Evolutionary conservation across 2,888 invertebrate species (phyloP).

Genomic region (Notodonta ziczac): DNA sequence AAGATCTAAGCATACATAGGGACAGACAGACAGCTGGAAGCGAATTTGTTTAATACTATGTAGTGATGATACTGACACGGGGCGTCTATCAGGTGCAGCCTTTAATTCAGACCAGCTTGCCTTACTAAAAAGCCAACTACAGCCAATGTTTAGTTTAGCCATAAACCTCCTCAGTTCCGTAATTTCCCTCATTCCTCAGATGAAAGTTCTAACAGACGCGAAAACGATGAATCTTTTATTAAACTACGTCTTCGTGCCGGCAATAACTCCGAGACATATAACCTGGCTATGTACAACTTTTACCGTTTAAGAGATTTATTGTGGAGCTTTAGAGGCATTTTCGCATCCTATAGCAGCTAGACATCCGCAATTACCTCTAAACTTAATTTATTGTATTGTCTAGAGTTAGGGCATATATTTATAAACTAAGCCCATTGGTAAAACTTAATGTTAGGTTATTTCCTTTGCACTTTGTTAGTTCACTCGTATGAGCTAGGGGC

Average conservation of each 20-base stretch:
- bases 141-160: too few relatives aligned
- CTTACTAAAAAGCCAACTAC: too few relatives aligned
- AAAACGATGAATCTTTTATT: slow-evolving; percentile 1
- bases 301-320: slow-evolving; percentile 5
- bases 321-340: not conserved
- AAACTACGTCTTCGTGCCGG: not conserved
- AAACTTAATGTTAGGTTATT: not conserved
- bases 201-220: not conserved
- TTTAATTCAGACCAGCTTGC: too few relatives aligned
- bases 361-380: not conserved
- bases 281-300: not conserved
- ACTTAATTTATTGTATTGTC: not conserved
- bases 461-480: too few relatives aligned
- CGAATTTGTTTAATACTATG: too few relatives aligned
- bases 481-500: too few relatives aligned
- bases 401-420: not conserved
- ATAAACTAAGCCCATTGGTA: too few relatives aligned
- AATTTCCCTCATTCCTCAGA: not conserved
- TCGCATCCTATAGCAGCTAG: not conserved
- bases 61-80: too few relatives aligned
- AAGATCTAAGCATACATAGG: too few relatives aligned
- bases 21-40: too few relatives aligned
- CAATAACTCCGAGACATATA: not conserved
- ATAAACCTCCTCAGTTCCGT: too few relatives aligned
- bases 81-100: too few relatives aligned